Evolutionary conservation across 2,888 invertebrate genomes (phyloP), one percentile per base, ranked within the genome.

Genomic region (Oscheius sp.): DNA sequence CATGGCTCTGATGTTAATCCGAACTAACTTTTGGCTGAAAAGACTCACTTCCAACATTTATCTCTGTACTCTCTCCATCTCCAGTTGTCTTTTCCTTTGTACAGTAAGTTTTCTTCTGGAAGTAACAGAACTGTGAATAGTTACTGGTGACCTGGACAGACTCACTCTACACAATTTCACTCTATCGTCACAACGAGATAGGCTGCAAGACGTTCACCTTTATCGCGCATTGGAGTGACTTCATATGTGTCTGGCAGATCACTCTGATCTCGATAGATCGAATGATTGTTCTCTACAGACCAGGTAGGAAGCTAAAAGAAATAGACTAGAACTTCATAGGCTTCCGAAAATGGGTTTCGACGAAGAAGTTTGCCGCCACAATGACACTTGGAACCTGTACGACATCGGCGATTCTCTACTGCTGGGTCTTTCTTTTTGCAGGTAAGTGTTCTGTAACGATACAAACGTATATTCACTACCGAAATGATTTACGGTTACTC

Each of bases 11-110:
- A 80, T 88, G 70, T 63, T 88, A 55, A 88, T 88, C 37, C 76
- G 87, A 73, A 88, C 87, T 7, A 89, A 89, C 74, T 88, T 87
- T 77, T 87, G 87, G 88, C 77, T 88, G 71, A 79, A 81, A 42
- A 77, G 86, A 13, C 80, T 88, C 4, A 89, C 88, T 13, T 88
- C 88, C 2, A 88, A 88, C 77, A 80, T 85, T 60, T 88, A 88
- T 76, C 78, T 88, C 29, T 86, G 85, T 76, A 84, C 86, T 2
- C 76, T 88, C 57, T 88, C 88, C 29, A 71, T 87, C 5, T 85
- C 85, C 71, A 83, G 85, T 11, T 87, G 88, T 73, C 75, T 87
- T 50, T 88, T 88, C 74, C 80, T 88, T 5, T 79, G 80, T 35
- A 86, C 86, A n/a, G 86, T 88, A 5, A 72, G 86, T 53, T 1